Evolutionary conservation across 2,113 vertebrate genomes (phyloP).

Genomic region (Thunnus maccoyii): DNA sequence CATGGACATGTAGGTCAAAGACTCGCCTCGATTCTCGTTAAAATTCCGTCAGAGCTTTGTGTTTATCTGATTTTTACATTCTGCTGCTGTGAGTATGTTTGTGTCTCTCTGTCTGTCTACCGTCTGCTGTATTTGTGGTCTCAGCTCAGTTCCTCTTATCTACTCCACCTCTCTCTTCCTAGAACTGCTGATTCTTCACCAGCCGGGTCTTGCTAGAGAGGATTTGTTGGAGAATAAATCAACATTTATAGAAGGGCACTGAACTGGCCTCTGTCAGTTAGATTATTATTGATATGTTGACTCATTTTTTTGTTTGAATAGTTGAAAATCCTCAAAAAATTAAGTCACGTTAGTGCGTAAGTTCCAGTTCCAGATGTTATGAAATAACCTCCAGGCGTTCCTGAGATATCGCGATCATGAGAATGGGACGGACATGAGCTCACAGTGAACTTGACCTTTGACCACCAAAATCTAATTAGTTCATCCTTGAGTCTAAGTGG

Average conservation of each 20-base stretch:
- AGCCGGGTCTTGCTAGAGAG: not conserved
- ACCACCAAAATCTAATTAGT: too few species aligned
- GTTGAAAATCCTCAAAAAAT: not conserved
- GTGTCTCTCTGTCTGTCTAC: conserved; percentile 4
- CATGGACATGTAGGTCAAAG: conserved; percentile 19
- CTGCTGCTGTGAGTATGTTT: conserved; percentile 8
- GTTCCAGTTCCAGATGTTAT: too few species aligned
- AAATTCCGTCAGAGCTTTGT: not conserved
- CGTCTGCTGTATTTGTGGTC: conserved; percentile 55
- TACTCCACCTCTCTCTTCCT: conserved; percentile 37
- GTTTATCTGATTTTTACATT: conserved; percentile 14
- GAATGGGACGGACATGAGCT: too few species aligned
- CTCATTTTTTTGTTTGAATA: too few species aligned
- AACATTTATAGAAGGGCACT: conserved; percentile 16
- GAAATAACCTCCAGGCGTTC: too few species aligned
- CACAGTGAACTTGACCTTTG: too few species aligned
- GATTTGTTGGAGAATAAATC: conserved; percentile 30
- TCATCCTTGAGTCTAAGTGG: too few species aligned
- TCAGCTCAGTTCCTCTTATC: conserved; percentile 45
- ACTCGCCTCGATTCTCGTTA: not conserved
- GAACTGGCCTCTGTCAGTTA: not conserved
- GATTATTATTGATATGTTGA: too few species aligned
- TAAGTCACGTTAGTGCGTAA: too few species aligned
- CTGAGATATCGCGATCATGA: too few species aligned
- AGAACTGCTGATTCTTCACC: conserved; percentile 40